Conservation (phyloP, 2,113 vertebrate species). For the Spheniscus mendiculus region DNA sequence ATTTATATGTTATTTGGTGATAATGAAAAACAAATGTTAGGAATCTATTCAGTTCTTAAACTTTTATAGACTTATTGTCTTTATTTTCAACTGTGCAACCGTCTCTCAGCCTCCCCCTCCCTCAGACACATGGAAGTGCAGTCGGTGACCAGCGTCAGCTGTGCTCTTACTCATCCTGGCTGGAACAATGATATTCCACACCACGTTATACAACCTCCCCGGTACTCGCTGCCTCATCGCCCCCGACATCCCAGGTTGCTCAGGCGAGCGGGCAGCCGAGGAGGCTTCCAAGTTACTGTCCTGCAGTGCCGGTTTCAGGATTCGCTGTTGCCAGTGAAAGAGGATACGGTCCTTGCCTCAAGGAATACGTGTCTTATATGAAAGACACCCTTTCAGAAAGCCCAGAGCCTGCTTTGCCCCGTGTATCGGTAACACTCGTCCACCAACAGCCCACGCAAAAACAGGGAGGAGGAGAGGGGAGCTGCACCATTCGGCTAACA, state of each 20-base stretch:
- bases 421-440: fast-evolving
- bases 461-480: background rate
- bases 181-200: conserved; percentile 48
- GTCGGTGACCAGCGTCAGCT: conserved; percentile 35
- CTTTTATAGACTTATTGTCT: conserved; percentile 69
- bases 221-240: background rate
- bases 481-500: fast-evolving
- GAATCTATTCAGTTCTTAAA: conserved; percentile 57
- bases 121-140: conserved; percentile 13
- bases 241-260: background rate
- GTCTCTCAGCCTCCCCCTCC: conserved; percentile 23
- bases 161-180: conserved; percentile 63
- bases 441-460: fast-evolving
- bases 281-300: background rate
- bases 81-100: conserved; percentile 21
- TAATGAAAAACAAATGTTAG: conserved; percentile 55
- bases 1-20: conserved; percentile 65
- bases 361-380: background rate
- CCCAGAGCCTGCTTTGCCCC: background rate
- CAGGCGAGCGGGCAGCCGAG: background rate
- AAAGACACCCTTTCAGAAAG: background rate
- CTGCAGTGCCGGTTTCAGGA: background rate
- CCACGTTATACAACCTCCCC: conserved; percentile 14
- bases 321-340: background rate
- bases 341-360: background rate